Evolutionary conservation across 2,113 vertebrate species (phyloP).

Genomic region (Megaceryle torquata): DNA sequence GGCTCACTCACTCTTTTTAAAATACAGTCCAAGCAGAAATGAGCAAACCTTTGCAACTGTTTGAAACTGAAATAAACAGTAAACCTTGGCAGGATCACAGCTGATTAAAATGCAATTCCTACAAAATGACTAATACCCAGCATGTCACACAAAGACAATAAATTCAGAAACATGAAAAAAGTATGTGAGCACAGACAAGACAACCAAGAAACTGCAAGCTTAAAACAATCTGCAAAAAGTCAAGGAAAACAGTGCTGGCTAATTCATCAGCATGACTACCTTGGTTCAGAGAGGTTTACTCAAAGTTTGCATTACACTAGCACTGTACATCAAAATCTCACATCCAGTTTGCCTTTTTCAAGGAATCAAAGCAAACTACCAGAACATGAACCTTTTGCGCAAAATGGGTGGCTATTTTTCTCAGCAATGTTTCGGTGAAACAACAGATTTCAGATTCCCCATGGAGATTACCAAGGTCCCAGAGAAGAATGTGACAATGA

Average conservation of each 20-base stretch:
- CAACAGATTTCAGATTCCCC: constrained; percentile 53
- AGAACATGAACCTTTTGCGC: constrained; percentile 14
- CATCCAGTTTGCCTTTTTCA: constrained; percentile 6
- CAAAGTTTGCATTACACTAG: background rate
- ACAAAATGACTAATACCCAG: constrained; percentile 29
- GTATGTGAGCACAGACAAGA: background rate
- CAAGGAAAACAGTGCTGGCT: background rate
- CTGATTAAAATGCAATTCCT: background rate
- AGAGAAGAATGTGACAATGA: background rate
- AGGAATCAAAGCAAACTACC: constrained; percentile 5
- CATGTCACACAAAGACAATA: constrained; percentile 22
- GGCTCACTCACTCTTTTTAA: background rate
- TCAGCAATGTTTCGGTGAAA: constrained; percentile 24
- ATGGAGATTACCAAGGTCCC: background rate
- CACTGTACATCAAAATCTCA: background rate
- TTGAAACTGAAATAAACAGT: constrained; percentile 19
- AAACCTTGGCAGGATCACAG: constrained; percentile 4
- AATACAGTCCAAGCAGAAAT: background rate
- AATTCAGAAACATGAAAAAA: constrained; percentile 30
- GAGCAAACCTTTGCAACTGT: background rate
- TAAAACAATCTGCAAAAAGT: background rate
- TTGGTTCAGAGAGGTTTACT: background rate
- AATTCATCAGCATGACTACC: background rate
- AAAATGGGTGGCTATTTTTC: constrained; percentile 9
- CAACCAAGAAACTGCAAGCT: background rate